Conservation (phyloP, 1,140 invertebrate genomes). For the Oryctes rhinoceros region DNA sequence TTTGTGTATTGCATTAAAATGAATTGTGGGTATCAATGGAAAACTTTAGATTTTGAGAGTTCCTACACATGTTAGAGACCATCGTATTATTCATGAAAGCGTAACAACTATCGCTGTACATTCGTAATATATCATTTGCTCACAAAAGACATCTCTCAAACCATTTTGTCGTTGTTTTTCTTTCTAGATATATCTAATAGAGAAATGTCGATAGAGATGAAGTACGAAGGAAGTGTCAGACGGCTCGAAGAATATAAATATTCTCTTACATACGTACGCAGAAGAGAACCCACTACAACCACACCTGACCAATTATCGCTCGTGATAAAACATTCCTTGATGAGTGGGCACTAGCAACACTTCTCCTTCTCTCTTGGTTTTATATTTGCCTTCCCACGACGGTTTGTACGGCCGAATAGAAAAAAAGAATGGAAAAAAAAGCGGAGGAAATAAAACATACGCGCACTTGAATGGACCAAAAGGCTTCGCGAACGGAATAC, state of each 20-base stretch:
- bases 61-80: too few species aligned
- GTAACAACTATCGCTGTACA: background rate
- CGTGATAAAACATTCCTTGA: slow-evolving; percentile 34
- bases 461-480: slow-evolving; percentile 5
- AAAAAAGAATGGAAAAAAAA: background rate
- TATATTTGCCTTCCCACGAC: slow-evolving; percentile 35
- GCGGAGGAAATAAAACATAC: slow-evolving; percentile 15
- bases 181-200: slow-evolving; percentile 12
- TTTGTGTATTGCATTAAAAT: too few species aligned
- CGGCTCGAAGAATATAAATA: slow-evolving; percentile 27
- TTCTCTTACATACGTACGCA: background rate
- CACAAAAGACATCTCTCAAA: background rate
- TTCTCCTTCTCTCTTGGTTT: slow-evolving; percentile 24
- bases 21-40: too few species aligned
- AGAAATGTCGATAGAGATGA: slow-evolving; percentile 29
- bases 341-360: slow-evolving; percentile 33
- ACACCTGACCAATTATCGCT: slow-evolving; percentile 36
- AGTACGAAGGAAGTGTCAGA: slow-evolving; percentile 27
- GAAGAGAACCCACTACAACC: slow-evolving; percentile 23
- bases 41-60: too few species aligned
- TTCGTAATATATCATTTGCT: slow-evolving; percentile 5
- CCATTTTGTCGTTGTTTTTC: background rate
- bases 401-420: slow-evolving; percentile 15
- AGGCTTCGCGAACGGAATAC: background rate
- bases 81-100: background rate